A percentile compares a stretch with the other conserved stretches of the same genome.
Conservation (phyloP, 1,140 invertebrate genomes). For the Epicauta chinensis region DNA sequence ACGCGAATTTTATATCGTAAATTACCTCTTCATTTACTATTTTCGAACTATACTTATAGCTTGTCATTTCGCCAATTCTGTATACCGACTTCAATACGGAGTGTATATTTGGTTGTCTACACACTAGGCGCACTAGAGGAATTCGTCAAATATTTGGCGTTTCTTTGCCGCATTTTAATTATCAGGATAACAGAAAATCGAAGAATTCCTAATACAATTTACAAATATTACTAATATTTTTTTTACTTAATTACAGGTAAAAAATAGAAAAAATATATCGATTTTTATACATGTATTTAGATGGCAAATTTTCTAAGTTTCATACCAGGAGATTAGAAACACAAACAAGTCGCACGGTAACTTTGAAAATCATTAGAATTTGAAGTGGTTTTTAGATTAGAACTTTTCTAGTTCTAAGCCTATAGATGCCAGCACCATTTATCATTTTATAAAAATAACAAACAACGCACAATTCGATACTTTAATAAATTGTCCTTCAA, state of each 20-base stretch:
- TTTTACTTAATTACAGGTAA: too few species aligned
- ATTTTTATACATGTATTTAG: not conserved
- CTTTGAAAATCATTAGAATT: not conserved
- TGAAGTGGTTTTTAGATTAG: too few species aligned
- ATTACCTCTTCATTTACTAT: too few species aligned
- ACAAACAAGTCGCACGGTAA: constrained; percentile 1
- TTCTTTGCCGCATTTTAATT: constrained; percentile 4
- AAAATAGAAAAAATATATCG: constrained; percentile 1
- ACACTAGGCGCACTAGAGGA: too few species aligned
- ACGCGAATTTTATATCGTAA: too few species aligned
- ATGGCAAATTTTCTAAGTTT: not conserved
- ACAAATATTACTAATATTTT: constrained; percentile 2
- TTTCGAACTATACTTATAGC: too few species aligned
- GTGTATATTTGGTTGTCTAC: too few species aligned
- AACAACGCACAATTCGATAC: too few species aligned
- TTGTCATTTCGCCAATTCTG: too few species aligned
- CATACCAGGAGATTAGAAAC: constrained; percentile 1
- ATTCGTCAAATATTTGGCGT: too few species aligned
- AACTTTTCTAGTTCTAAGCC: too few species aligned
- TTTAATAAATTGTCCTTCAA: constrained; percentile 7
- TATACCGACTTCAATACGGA: too few species aligned
- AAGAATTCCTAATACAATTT: not conserved
- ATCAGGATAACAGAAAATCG: constrained; percentile 4
- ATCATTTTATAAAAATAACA: not conserved
- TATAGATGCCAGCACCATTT: constrained; percentile 11